A percentile compares a stretch with the other conserved stretches of the same genome.
Evolutionary conservation across 2,888 invertebrate genomes (phyloP).

Genomic region (Leptopilina myrica): DNA sequence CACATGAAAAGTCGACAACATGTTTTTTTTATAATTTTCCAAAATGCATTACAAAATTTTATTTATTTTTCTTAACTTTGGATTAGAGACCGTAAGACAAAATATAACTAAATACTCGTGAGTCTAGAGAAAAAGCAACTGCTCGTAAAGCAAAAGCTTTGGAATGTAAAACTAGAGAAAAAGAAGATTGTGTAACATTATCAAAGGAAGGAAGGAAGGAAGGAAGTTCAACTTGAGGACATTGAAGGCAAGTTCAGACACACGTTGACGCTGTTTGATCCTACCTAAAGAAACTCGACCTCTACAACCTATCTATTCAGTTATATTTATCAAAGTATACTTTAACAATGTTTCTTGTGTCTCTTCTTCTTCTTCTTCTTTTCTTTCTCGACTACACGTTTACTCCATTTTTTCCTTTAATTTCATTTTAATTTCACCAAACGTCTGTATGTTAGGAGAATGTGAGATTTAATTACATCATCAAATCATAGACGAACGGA

Average conservation of each 20-base stretch:
- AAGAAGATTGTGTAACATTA: not conserved
- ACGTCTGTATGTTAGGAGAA: too few relatives aligned
- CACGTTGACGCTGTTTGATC: slow-evolving; percentile 12
- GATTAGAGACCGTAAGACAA: not conserved
- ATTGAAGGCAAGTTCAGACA: slow-evolving; percentile 1
- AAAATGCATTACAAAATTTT: not conserved
- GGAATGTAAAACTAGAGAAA: not conserved
- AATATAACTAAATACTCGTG: too few relatives aligned
- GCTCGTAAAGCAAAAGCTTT: not conserved
- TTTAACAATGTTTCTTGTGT: not conserved
- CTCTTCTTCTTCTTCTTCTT: not conserved
- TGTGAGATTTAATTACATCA: too few relatives aligned
- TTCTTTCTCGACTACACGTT: not conserved
- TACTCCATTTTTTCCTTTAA: not conserved
- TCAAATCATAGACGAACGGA: too few relatives aligned
- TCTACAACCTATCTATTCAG: not conserved
- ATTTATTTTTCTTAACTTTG: not conserved
- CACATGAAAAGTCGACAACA: not conserved
- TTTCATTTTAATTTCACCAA: too few relatives aligned
- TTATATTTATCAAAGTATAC: slow-evolving; percentile 8
- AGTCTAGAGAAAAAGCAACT: not conserved
- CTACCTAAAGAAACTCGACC: slow-evolving; percentile 1
- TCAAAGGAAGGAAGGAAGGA: slow-evolving; percentile 14
- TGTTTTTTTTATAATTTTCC: not conserved
- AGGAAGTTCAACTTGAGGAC: slow-evolving; percentile 28